Conservation (phyloP, 1,140 invertebrate genomes). For the Drosophila novamexicana region DNA sequence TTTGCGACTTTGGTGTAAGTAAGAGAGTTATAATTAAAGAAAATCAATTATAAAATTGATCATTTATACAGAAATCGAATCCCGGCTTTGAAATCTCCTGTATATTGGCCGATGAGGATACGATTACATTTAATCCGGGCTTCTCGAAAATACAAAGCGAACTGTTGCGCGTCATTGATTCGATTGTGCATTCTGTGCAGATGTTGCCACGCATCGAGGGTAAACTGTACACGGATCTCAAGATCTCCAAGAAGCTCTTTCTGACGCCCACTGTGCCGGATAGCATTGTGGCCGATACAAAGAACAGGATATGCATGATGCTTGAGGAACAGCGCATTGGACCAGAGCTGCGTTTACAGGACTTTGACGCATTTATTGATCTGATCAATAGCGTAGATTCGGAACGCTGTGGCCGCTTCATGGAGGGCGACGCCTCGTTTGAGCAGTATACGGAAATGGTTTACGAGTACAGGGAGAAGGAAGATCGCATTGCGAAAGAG, state of each 20-base stretch:
- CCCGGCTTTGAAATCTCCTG: conserved; percentile 91
- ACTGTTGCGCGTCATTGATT: conserved; percentile 89
- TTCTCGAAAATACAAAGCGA: conserved; percentile 90
- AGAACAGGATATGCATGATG: conserved; percentile 86
- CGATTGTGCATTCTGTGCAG: conserved; percentile 89
- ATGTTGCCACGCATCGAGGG: conserved; percentile 90
- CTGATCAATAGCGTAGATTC: conserved; percentile 90
- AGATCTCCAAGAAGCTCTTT: conserved; percentile 64
- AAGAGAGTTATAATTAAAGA: too few relatives aligned
- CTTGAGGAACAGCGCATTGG: conserved; percentile 89
- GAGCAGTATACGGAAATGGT: conserved; percentile 89
- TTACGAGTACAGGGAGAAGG: conserved; percentile 88
- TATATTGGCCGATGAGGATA: conserved; percentile 87
- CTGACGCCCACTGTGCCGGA: conserved; percentile 89
- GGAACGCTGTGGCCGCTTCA: conserved; percentile 88
- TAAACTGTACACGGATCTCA: conserved; percentile 75
- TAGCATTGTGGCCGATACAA: conserved; percentile 87
- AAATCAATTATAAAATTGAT: too few relatives aligned
- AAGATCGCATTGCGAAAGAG: conserved; percentile 87
- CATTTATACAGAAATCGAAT: conserved; percentile 86
- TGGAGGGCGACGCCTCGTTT: conserved; percentile 88
- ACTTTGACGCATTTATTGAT: conserved; percentile 93
- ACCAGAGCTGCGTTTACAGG: conserved; percentile 88
- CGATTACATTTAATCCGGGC: conserved; percentile 91
- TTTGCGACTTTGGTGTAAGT: conserved; percentile 90